Base-by-base conservation (phyloP, 2,797 vertebrate species). In the Hypotaenidia philippensis region DNA sequence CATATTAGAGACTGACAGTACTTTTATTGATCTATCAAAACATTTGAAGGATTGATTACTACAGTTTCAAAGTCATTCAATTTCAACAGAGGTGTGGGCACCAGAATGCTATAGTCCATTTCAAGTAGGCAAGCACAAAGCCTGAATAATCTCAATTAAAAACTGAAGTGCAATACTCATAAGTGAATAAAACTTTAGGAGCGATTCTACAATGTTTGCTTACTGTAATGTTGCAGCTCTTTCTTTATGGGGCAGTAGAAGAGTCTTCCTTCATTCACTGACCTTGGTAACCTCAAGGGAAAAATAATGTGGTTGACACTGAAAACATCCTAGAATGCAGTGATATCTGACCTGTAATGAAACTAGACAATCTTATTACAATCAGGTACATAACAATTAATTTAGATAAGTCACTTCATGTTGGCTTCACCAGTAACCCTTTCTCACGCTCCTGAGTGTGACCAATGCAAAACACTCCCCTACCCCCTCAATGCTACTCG, bases 41-140 rank as follows among this genome's bases (percentile, higher is more conserved):
- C 41, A 66, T 80, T 96, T 91, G 84, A 95, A 91, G 59, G 78
- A 97, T 88, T 92, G 79, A 90, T 92, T 93, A 90, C 26, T 72
- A 91, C 50, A 68, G 27, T 86, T 92, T 64, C 79, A 60, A 78
- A 95, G 32, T 41, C 4, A 57, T 91, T 76, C 45, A 40, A 40
- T 80, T 94, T 77, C 36, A 68, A 47, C 8, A 76, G 64, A 86
- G 26, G 38, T 79, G 34, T 3, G 22, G 41, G 44, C 60, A 93
- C 7, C 19, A 53, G 13, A 32, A 16, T 44, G 55, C 49, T 86
- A 22, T 57, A 49, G 81, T 83, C 72, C 41, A 25, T n/a, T 31
- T 64, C 50, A 82, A 91, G 56, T 9, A 94, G n/a, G 31, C 41
- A 91, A 90, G 45, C 10, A 66, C 56, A 78, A 80, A 49, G 12